These are phyloP conservation scores for Pristionchus mayeri DNA, from an alignment of 2,888 invertebrate species.

Conservation along the genomic window DNA sequence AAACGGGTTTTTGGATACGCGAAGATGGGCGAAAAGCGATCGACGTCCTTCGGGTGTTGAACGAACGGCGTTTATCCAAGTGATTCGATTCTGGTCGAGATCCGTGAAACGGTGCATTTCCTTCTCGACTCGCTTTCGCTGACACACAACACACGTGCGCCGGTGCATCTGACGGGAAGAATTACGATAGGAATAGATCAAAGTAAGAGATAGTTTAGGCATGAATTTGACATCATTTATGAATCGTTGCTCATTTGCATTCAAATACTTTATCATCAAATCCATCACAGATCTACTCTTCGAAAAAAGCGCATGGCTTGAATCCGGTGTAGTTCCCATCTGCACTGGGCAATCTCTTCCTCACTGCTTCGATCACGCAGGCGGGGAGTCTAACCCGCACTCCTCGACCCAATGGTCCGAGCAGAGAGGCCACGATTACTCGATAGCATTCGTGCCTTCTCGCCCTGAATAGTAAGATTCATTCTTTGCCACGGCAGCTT, in stretches of 20 bases:
- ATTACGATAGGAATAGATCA: neutral
- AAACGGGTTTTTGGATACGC: neutral
- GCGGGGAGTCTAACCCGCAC: neutral
- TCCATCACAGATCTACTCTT: neutral
- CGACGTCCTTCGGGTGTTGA: neutral
- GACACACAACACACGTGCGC: neutral
- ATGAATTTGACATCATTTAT: neutral
- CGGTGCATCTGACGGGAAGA: neutral
- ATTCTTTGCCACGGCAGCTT: too few species aligned
- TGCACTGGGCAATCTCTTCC: neutral
- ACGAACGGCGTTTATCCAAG: neutral
- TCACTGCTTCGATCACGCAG: neutral
- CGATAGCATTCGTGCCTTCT: neutral
- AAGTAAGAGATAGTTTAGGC: neutral
- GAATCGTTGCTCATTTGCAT: neutral
- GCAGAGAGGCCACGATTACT: neutral
- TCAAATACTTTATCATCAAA: neutral
- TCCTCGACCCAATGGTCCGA: neutral
- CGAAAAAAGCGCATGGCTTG: neutral
- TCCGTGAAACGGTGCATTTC: neutral
- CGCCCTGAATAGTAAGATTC: neutral
- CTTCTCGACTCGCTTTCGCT: too few species aligned
- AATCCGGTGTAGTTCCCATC: neutral
- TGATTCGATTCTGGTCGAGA: neutral
- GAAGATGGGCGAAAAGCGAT: neutral